Evolutionary conservation across 1,140 invertebrate genomes (phyloP).

Genomic region (Papilio glaucus): DNA sequence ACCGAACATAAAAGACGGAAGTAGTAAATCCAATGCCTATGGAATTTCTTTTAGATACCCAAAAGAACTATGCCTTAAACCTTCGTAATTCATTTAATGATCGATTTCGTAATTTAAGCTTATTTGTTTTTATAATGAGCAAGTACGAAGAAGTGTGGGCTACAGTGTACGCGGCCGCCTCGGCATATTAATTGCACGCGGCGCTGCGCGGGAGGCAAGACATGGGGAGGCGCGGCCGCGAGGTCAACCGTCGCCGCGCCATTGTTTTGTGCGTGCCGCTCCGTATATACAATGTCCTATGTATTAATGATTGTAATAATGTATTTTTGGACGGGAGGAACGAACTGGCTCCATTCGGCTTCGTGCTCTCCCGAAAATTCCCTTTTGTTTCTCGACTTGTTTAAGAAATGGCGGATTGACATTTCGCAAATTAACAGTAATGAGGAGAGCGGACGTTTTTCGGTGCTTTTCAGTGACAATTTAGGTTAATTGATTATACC

Average conservation of each 20-base stretch:
- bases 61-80: not conserved
- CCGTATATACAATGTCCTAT: slow-evolving; percentile 44
- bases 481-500: slow-evolving; percentile 36
- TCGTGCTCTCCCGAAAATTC: slow-evolving; percentile 32
- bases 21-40: no score
- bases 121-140: slow-evolving; percentile 22
- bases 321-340: slow-evolving; percentile 45
- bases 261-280: slow-evolving; percentile 78
- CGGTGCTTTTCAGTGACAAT: slow-evolving; percentile 11
- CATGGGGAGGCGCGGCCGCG: slow-evolving; percentile 72
- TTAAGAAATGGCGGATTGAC: slow-evolving; percentile 38
- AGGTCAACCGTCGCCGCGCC: slow-evolving; percentile 83
- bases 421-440: slow-evolving; percentile 38
- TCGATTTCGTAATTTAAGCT: not conserved
- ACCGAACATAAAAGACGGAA: no score
- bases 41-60: no score
- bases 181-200: slow-evolving; percentile 83
- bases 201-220: slow-evolving; percentile 74
- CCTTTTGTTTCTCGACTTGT: slow-evolving; percentile 36
- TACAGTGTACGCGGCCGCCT: slow-evolving; percentile 70
- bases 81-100: not conserved
- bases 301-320: slow-evolving; percentile 53
- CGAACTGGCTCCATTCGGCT: slow-evolving; percentile 32
- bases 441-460: slow-evolving; percentile 22
- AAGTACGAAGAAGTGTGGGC: slow-evolving; percentile 48